phyloP scores from a whole-genome alignment of 2,113 vertebrate species.

The Rhinoptilus africanus region DNA sequence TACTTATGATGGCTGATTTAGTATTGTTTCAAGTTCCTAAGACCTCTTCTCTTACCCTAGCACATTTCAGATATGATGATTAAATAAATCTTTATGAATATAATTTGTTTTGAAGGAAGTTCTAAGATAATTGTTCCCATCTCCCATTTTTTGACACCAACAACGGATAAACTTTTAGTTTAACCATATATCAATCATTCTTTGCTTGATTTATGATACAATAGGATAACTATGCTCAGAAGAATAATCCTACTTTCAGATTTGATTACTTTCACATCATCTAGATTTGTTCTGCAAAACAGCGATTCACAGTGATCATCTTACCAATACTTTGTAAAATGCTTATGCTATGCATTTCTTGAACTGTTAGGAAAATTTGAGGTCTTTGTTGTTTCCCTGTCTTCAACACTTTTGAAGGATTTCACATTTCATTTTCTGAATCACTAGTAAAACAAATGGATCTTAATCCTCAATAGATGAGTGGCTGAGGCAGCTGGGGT shows the following conservation, averaged over 20 bases:
- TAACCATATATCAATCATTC: neutral
- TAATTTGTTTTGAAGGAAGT: constrained; percentile 28
- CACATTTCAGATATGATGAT: constrained; percentile 47
- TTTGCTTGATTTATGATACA: neutral
- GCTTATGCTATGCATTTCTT: neutral
- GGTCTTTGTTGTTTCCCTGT: neutral
- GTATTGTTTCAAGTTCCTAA: constrained; percentile 38
- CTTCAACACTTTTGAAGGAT: neutral
- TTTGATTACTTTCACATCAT: neutral
- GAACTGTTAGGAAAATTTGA: neutral
- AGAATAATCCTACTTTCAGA: neutral
- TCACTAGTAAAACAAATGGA: neutral
- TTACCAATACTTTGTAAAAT: neutral
- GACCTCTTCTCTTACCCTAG: constrained; percentile 17
- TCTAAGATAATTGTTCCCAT: constrained; percentile 37
- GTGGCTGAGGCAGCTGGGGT: no score
- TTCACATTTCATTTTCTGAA: neutral
- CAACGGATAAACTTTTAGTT: neutral
- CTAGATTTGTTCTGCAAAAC: neutral
- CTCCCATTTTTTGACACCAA: constrained; percentile 11
- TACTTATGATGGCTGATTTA: constrained; percentile 53
- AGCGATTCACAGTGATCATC: neutral
- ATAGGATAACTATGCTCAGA: neutral
- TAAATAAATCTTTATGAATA: neutral
- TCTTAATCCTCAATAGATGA: neutral